Percentiles rank a stretch among this genome's conserved stretches.
Evolutionary conservation across 1,140 invertebrate genomes (phyloP).

Genomic region (Bombyx mandarina): DNA sequence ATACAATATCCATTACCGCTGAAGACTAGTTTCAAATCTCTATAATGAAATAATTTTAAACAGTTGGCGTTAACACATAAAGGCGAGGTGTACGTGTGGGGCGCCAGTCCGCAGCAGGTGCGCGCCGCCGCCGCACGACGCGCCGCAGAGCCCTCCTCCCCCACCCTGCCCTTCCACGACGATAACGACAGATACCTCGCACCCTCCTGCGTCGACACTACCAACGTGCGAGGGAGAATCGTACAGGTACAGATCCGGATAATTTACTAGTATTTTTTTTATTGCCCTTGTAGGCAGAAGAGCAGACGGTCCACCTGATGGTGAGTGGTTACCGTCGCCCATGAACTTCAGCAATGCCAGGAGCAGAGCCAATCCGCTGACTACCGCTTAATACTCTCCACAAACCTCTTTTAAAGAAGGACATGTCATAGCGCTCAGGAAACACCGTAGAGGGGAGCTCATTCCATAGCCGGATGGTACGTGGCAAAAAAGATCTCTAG

Average conservation of each 20-base stretch:
- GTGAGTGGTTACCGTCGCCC: no score
- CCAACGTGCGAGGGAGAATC: conserved; percentile 25
- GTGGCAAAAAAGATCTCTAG: no score
- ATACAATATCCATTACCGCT: no score
- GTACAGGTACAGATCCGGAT: conserved; percentile 21
- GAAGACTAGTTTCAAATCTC: not conserved
- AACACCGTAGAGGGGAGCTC: no score
- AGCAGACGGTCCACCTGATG: no score
- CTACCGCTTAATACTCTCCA: no score
- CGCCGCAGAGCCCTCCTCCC: conserved; percentile 2
- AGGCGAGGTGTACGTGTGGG: conserved; percentile 42
- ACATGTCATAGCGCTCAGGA: no score
- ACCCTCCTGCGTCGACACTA: conserved; percentile 29
- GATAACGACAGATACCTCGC: conserved; percentile 26
- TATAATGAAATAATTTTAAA: not conserved
- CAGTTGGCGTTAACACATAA: conserved; percentile 39
- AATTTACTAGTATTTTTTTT: not conserved
- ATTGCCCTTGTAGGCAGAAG: no score
- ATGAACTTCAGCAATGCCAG: no score
- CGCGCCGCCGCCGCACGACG: conserved; percentile 36
- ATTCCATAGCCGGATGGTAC: no score
- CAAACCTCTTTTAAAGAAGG: no score
- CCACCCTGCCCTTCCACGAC: conserved; percentile 2
- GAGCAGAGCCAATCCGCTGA: no score
- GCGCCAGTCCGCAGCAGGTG: conserved; percentile 47